Evolutionary conservation across 2,888 invertebrate genomes (phyloP).

Genomic region (Hirtodrosophila histrioides): DNA sequence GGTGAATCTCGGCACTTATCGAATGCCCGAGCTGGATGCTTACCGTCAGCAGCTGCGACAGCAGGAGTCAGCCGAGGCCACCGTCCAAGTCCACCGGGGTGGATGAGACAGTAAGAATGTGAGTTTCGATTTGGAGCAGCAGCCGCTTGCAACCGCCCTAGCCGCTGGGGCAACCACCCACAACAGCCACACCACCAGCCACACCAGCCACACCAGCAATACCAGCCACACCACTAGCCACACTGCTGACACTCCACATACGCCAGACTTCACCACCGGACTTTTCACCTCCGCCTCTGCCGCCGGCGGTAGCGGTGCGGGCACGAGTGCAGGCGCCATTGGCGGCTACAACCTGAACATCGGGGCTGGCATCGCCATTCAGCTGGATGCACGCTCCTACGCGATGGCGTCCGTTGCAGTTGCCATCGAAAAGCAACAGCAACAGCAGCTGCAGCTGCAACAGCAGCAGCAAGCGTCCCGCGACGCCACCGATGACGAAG

Average conservation of each 20-base stretch:
- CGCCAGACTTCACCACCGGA: constrained; percentile 3
- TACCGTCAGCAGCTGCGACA: constrained; percentile 94
- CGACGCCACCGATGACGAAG: constrained; percentile 80
- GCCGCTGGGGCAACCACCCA: constrained; percentile 30
- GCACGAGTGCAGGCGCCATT: constrained; percentile 11
- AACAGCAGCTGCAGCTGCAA: constrained; percentile 31
- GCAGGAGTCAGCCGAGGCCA: constrained; percentile 93
- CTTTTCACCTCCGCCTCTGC: constrained; percentile 25
- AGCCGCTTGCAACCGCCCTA: constrained; percentile 49
- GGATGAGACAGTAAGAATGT: constrained; percentile 84
- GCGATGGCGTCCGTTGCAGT: constrained; percentile 73
- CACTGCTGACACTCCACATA: constrained; percentile 15
- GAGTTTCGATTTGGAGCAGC: constrained; percentile 83
- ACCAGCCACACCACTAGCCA: constrained; percentile 4
- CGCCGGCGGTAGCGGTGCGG: constrained; percentile 7
- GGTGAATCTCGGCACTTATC: constrained; percentile 96
- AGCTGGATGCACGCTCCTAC: constrained; percentile 69
- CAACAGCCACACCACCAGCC: constrained; percentile 4
- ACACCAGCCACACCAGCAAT: constrained; percentile 58
- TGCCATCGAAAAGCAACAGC: constrained; percentile 60
- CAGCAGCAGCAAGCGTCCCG: constrained; percentile 38
- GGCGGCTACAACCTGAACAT: background rate
- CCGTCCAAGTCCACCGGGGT: constrained; percentile 85
- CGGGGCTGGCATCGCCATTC: constrained; percentile 21
- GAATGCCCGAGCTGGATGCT: constrained; percentile 95